These are phyloP conservation scores for Notarius lentiginosus DNA, from an alignment of 2,113 vertebrate species.

Conservation along the genomic window DNA sequence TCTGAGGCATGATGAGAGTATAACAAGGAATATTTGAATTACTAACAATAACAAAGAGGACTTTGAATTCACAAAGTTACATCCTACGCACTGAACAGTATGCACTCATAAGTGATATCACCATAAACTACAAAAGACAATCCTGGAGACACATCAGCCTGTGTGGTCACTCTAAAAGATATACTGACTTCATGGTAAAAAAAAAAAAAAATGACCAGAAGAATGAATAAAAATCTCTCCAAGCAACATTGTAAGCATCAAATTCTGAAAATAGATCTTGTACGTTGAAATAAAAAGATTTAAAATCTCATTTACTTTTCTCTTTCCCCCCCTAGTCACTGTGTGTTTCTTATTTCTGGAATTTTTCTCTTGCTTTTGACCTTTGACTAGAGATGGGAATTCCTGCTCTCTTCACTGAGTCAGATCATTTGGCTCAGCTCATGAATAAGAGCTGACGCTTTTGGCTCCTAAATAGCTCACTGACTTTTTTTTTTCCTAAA, in stretches of 20 bases:
- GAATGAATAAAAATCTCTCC: not conserved
- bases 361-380: not conserved
- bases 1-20: not conserved
- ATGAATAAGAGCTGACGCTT: not conserved
- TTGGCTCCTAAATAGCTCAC: no score
- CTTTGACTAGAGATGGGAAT: constrained; percentile 15
- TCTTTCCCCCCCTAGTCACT: not conserved
- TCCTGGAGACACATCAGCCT: no score
- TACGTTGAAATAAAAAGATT: not conserved
- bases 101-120: not conserved
- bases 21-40: not conserved
- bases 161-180: not conserved
- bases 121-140: not conserved
- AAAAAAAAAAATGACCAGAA: no score
- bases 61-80: not conserved
- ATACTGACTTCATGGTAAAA: not conserved
- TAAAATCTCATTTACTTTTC: not conserved
- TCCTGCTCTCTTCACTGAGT: not conserved
- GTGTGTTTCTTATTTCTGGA: not conserved
- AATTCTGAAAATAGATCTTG: not conserved
- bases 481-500: not conserved
- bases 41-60: not conserved
- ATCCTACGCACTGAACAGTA: not conserved
- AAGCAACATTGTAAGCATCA: not conserved
- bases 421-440: not conserved